A percentile compares a stretch with the other conserved stretches of the same genome.
These are phyloP conservation scores for Cheilosia impressa DNA, from an alignment of 2,888 invertebrate species.

Conservation along the genomic window DNA sequence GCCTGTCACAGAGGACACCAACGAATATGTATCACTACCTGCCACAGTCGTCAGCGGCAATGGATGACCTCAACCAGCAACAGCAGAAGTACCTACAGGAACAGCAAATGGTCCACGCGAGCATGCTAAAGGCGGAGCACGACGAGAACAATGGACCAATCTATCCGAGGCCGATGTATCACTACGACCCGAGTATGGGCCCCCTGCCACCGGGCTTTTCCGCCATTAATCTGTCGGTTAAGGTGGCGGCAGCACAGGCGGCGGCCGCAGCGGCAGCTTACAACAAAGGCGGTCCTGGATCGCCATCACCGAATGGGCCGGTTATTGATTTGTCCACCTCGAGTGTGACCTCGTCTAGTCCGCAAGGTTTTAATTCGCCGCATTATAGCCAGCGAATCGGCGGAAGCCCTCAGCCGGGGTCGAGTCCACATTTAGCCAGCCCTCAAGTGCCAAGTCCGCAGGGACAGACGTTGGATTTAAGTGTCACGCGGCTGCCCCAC, in stretches of 20 bases:
- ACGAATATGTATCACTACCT: slow-evolving; percentile 87
- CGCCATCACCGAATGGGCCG: slow-evolving; percentile 87
- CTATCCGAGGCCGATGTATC: slow-evolving; percentile 93
- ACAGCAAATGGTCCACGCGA: slow-evolving; percentile 83
- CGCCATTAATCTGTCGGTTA: slow-evolving; percentile 93
- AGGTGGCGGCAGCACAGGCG: slow-evolving; percentile 86
- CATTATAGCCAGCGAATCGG: slow-evolving; percentile 84
- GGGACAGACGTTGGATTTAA: slow-evolving; percentile 95
- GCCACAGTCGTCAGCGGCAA: slow-evolving; percentile 84
- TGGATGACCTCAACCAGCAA: slow-evolving; percentile 86
- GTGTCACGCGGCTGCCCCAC: slow-evolving; percentile 93
- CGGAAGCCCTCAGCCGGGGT: slow-evolving; percentile 91
- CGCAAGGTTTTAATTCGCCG: slow-evolving; percentile 87
- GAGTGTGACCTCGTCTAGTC: slow-evolving; percentile 92
- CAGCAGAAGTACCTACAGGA: slow-evolving; percentile 86
- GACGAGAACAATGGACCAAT: slow-evolving; percentile 89
- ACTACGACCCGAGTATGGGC: slow-evolving; percentile 90
- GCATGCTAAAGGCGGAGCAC: slow-evolving; percentile 89
- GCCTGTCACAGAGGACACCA: slow-evolving; percentile 83
- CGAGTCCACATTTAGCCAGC: slow-evolving; percentile 93
- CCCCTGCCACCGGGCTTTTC: slow-evolving; percentile 90
- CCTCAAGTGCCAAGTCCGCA: slow-evolving; percentile 96
- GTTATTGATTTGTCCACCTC: slow-evolving; percentile 95
- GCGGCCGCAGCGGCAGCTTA: slow-evolving; percentile 83
- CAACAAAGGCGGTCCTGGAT: slow-evolving; percentile 81